Evolutionary conservation across 2,888 invertebrate genomes (phyloP), one percentile per base, ranked within the genome.

Genomic region (Drosophila siamana): DNA sequence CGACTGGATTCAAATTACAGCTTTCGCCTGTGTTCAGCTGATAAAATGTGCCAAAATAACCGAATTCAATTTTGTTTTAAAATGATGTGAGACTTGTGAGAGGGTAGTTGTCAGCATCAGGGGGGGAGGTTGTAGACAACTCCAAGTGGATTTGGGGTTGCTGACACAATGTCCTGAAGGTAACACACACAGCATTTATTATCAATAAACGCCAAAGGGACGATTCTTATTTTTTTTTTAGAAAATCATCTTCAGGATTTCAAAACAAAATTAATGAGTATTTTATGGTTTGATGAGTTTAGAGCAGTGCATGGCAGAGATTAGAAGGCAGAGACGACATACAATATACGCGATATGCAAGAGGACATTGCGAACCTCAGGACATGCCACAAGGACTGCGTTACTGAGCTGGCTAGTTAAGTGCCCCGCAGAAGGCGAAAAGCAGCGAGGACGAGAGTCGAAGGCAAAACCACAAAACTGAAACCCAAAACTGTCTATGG

Each of bases 271-370:
- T 59, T 76, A 78, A 76, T 76, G 78, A 76, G 78, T 43, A 66
- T 76, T 78, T 76, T 57, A 76, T 76, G 78, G 74, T 24, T 62
- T 57, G 75, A 56, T 74, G 70, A 66, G 70, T 74, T 56, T 47
- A 59, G 69, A 59, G 69, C 22, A 64, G 78, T 76, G 78, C 67
- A 74, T 80, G 81, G 78, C 74, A 65, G 64, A 78, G 81, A 80
- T 78, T 80, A 78, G 55, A 54, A 70, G 38, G 55, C 64, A 78
- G 68, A 75, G 47, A 13, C 46, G 26, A 43, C 52, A 51, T 62
- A 64, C 44, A n/a, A 33, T 33, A 33, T 55, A 51, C 62, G 60
- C 44, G 33, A 33, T 33, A 33, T n/a, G 28, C 28, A 28, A 56
- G 44, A 55, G 28, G n/a, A n/a, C n/a, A n/a, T 55, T 55, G 44